Base-by-base conservation (phyloP, 1,140 invertebrate species). In the Drosophila asahinai region DNA sequence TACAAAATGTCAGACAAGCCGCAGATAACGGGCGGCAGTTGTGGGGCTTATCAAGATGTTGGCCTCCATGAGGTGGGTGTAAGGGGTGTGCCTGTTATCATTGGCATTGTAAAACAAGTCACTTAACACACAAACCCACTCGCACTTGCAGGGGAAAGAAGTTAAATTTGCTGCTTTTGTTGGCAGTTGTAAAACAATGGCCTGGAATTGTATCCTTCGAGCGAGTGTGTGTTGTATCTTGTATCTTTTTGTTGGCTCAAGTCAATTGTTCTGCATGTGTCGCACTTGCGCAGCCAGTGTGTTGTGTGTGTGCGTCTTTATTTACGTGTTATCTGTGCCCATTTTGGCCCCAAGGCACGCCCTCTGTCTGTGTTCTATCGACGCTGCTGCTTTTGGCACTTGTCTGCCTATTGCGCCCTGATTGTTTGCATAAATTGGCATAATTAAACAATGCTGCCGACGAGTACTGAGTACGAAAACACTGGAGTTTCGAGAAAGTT, bases 391-490 rank as follows among this genome's bases (percentile, higher is more conserved):
- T 67, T 54, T 72, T 89, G 84, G 38, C 86, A 84, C 84, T 87
- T 87, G 81, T 89, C 84, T 89, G 83, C 83, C 84, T 78, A 83
- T 83, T 81, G 80, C 78, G 66, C 67, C 67, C 84, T 79, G 86
- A 89, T 89, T 89, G 86, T 90, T 90, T 79, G 86, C 81, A 89
- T 89, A 89, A 90, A 89, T 89, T 89, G 83, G 70, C 86, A 89
- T 89, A 89, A 90, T 89, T 89, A 90, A 89, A 79, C 86, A 72
- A 72, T 61, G 81, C 80, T 68, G 55, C 48, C 22, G 54, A 51
- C 68, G 58, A 61, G 22, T 27, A 52, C 40, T 52, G 19, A 51
- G 17, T 43, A 36, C 11, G 17, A 51, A 52, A 40, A 9, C 51
- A 17, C 27, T 22, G 52, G 19, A 52, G 27, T 27, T 68, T 36